Evolutionary conservation across 1,140 invertebrate species (phyloP).

Genomic region (Bicyclus anynana): DNA sequence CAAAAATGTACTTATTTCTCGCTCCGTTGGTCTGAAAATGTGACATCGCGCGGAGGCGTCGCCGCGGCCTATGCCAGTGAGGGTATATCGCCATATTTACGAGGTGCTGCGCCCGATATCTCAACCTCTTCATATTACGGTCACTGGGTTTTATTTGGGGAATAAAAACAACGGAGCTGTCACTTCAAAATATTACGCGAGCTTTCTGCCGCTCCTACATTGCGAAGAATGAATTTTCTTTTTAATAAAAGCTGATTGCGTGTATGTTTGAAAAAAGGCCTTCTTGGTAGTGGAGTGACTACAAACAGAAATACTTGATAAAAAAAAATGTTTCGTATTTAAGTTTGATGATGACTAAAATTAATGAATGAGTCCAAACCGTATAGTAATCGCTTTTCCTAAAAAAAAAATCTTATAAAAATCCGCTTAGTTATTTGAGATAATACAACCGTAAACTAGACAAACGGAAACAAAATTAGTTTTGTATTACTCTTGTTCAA

Average conservation of each 20-base stretch:
- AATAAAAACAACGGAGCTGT: constrained; percentile 17
- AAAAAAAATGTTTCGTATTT: too few species aligned
- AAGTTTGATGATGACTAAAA: too few species aligned
- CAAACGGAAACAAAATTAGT: too few species aligned
- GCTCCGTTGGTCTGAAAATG: constrained; percentile 73
- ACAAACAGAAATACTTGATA: too few species aligned
- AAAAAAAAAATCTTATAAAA: too few species aligned
- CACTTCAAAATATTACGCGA: neutral
- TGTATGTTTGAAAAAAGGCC: too few species aligned
- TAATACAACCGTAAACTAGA: too few species aligned
- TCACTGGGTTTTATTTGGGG: constrained; percentile 65
- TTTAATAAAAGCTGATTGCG: neutral
- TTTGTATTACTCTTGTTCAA: too few species aligned
- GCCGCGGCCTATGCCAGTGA: constrained; percentile 23
- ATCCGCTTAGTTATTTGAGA: too few species aligned
- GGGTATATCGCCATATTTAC: constrained; percentile 61
- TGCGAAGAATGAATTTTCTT: neutral
- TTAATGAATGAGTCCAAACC: too few species aligned
- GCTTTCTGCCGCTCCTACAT: neutral
- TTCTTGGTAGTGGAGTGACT: too few species aligned
- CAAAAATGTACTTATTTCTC: constrained; percentile 76
- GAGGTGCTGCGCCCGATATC: constrained; percentile 61
- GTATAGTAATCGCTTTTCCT: too few species aligned
- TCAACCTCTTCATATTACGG: constrained; percentile 63
- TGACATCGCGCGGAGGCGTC: constrained; percentile 63